A percentile compares a stretch with the other conserved stretches of the same genome.
Evolutionary conservation across 2,888 invertebrate species (phyloP).

Genomic region (Lordiphosa fenestrarum): DNA sequence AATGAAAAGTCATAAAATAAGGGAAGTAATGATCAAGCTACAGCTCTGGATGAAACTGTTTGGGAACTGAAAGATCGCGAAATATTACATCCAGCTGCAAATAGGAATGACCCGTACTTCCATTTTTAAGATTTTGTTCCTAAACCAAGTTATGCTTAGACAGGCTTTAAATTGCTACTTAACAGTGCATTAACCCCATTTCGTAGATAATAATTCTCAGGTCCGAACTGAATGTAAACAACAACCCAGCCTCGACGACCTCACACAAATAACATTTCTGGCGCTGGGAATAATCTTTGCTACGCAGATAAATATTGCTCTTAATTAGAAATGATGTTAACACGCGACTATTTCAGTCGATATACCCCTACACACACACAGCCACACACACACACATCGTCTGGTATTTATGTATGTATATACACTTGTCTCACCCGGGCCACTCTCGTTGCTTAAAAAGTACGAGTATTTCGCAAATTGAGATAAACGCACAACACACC

Average conservation of each 20-base stretch:
- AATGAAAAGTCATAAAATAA: too few species aligned
- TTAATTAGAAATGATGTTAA: conserved; percentile 68
- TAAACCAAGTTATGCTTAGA: too few species aligned
- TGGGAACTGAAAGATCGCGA: too few species aligned
- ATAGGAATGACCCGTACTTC: too few species aligned
- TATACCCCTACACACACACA: conserved; percentile 9
- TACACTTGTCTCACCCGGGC: conserved; percentile 36
- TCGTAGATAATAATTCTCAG: conserved; percentile 2
- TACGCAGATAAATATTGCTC: conserved; percentile 12
- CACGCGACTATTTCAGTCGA: conserved; percentile 48
- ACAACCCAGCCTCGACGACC: neutral
- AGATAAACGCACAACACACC: conserved; percentile 52
- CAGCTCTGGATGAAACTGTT: too few species aligned
- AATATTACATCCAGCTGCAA: too few species aligned
- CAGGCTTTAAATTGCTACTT: too few species aligned
- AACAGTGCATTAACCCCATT: conserved; percentile 8
- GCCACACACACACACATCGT: conserved; percentile 19
- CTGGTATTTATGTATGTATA: conserved; percentile 24
- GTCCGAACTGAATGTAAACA: conserved; percentile 1
- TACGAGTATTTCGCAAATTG: conserved; percentile 50
- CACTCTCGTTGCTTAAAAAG: too few species aligned
- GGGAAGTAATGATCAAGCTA: too few species aligned
- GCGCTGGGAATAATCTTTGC: neutral
- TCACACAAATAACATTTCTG: conserved; percentile 2
- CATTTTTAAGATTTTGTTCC: too few species aligned